phyloP scores from a whole-genome alignment of 2,888 invertebrate species.

The Sarcophaga variegata region DNA sequence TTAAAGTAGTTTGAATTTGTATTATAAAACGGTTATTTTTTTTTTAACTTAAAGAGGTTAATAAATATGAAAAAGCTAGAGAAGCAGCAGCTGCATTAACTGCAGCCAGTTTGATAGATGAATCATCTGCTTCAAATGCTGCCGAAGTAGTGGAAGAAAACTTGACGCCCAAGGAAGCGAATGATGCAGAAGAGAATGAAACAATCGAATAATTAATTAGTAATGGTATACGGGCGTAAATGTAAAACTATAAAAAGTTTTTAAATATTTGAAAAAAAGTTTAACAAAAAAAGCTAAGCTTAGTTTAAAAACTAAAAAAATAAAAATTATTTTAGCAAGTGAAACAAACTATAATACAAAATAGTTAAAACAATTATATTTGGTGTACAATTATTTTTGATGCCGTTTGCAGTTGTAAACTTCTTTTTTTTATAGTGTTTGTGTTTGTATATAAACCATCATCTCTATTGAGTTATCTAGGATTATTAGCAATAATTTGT shows the following conservation, averaged over 20 bases:
- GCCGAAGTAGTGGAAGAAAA: conserved; percentile 15
- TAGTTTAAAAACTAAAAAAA: background rate
- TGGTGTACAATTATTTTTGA: no score
- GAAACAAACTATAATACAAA: background rate
- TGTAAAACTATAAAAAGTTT: background rate
- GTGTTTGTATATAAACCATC: background rate
- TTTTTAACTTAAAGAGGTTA: conserved; percentile 74
- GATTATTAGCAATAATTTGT: conserved; percentile 25
- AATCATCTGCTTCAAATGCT: conserved; percentile 57
- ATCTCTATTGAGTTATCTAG: conserved; percentile 3
- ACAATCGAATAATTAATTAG: conserved; percentile 28
- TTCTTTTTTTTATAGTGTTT: no score
- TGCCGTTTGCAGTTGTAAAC: no score
- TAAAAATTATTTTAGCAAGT: background rate
- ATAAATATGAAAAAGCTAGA: conserved; percentile 86
- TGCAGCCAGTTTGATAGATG: conserved; percentile 73
- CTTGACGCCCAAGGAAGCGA: background rate
- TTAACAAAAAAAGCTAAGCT: background rate
- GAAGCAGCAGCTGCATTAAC: conserved; percentile 74
- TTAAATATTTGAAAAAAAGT: no score
- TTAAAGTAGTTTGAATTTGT: background rate
- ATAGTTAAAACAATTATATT: background rate
- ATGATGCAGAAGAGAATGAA: conserved; percentile 14
- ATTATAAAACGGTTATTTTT: background rate
- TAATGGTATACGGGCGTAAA: background rate